Conservation (phyloP, 2,888 invertebrate genomes). For the Eurytoma californica region DNA sequence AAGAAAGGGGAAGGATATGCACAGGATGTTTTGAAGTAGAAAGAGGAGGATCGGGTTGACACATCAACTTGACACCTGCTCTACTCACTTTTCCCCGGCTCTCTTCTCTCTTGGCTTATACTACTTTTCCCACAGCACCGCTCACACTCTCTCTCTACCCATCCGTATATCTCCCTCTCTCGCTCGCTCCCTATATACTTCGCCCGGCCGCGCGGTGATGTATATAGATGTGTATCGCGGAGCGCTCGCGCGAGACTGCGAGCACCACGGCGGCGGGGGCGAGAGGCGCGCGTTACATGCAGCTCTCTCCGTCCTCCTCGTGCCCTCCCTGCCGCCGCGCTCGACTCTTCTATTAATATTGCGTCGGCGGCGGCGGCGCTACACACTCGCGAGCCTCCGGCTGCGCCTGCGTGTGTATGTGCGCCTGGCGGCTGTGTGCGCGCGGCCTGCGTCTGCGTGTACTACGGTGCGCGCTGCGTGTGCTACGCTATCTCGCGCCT, state of each 20-base stretch:
- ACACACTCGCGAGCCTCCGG: slow-evolving; percentile 43
- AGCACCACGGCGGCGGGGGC: slow-evolving; percentile 1
- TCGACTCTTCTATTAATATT: slow-evolving; percentile 51
- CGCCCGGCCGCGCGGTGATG: slow-evolving; percentile 6
- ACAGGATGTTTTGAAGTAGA: not conserved
- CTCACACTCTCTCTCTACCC: slow-evolving; percentile 16
- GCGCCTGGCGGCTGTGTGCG: not conserved
- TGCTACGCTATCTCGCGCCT: not conserved
- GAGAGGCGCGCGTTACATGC: not conserved
- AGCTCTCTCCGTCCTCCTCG: slow-evolving; percentile 5
- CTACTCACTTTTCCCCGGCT: slow-evolving; percentile 48
- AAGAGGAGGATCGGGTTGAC: slow-evolving; percentile 4
- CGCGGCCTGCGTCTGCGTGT: too few species aligned
- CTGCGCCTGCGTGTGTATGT: not conserved
- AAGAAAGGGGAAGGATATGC: not conserved
- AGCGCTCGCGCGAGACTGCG: not conserved
- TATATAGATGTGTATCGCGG: not conserved
- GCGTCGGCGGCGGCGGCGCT: slow-evolving; percentile 17
- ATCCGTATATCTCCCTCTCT: not conserved
- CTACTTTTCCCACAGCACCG: slow-evolving; percentile 38
- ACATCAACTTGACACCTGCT: slow-evolving; percentile 53
- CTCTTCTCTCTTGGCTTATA: slow-evolving; percentile 33
- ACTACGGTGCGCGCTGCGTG: not conserved
- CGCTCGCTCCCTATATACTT: not conserved
- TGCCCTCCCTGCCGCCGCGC: slow-evolving; percentile 12